Evolutionary conservation across 2,113 vertebrate genomes (phyloP), one percentile per base, ranked within the genome.

Genomic region (Syngnathus floridae): DNA sequence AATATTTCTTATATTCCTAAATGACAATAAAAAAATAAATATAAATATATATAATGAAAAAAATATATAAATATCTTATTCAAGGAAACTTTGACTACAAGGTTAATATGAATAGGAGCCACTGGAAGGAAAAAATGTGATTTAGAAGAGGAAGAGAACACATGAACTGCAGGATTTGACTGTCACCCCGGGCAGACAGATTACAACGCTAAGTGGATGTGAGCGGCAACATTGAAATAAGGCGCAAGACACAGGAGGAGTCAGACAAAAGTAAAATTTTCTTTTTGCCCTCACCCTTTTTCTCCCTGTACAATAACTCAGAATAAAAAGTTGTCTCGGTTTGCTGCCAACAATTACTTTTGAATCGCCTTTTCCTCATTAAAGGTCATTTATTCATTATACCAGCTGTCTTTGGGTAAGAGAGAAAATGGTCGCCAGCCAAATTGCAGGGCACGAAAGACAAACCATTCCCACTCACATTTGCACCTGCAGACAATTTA

Each of bases 201-300:
- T 81, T 66, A 69, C 38, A 36, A 52, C n/a, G 64, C 43, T 73
- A 66, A 80, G 63, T 70, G 71, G 38, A 69, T 64, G 71, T 58
- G 73, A 79, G 51, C 3, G n/a, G 54, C 7, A 8, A 66, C 65
- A 49, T 68, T 64, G 72, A 79, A 78, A 75, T 62, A 26, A 74
- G 66, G 68, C 57, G 40, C 40, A 69, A n/a, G 17, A 62, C 21
- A 31, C 45, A 45, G 54, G 43, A 46, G 37, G 59, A 62, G n/a
- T 13, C 12, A 38, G 21, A 41, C 11, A 43, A 26, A 60, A 38
- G 7, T 10, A 13, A 38, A 60, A 60, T 31, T 31, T 6, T 14
- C 13, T 40, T 12, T 19, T 21, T 60, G 19, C 17, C n/a, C 19
- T 49, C 48, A n/a, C 7, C 19, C n/a, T 49, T n/a, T 7, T n/a